Conservation (phyloP, 2,797 vertebrate genomes). For the Thamnophis elegans region DNA sequence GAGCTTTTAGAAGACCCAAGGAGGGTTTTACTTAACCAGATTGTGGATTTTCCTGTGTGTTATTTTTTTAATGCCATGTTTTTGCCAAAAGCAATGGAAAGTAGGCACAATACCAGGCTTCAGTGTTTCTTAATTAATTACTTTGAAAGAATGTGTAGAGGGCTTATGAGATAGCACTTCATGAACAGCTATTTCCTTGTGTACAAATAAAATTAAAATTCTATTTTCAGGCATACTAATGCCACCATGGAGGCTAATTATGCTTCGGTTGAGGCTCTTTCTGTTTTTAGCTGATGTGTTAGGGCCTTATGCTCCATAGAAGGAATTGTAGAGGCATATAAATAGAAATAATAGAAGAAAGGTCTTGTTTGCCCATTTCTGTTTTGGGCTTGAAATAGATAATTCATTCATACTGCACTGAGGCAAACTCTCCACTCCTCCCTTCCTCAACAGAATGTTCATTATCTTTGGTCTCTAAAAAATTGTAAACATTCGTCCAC, state of each 20-base stretch:
- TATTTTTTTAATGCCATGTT: slow-evolving; percentile 15
- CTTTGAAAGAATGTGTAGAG: background rate
- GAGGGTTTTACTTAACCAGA: slow-evolving; percentile 19
- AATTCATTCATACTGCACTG: background rate
- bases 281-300: background rate
- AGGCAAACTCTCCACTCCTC: background rate
- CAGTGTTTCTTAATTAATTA: slow-evolving; percentile 25
- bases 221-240: slow-evolving; percentile 27
- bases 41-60: slow-evolving; percentile 9
- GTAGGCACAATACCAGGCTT: background rate
- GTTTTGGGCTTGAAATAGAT: background rate
- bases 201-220: slow-evolving; percentile 37
- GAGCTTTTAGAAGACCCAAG: slow-evolving; percentile 13
- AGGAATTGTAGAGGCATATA: background rate
- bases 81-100: slow-evolving; percentile 21
- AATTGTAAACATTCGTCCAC: background rate
- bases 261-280: background rate
- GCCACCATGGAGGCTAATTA: slow-evolving; percentile 25
- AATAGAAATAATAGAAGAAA: background rate
- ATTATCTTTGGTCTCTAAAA: background rate
- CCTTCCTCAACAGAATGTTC: background rate
- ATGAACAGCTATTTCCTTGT: slow-evolving; percentile 24
- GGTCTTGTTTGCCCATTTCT: background rate
- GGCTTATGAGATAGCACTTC: slow-evolving; percentile 12
- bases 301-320: background rate